A percentile compares a stretch with the other conserved stretches of the same genome.
Evolutionary conservation across 2,888 invertebrate genomes (phyloP).

Genomic region (Augochlorella aurata): DNA sequence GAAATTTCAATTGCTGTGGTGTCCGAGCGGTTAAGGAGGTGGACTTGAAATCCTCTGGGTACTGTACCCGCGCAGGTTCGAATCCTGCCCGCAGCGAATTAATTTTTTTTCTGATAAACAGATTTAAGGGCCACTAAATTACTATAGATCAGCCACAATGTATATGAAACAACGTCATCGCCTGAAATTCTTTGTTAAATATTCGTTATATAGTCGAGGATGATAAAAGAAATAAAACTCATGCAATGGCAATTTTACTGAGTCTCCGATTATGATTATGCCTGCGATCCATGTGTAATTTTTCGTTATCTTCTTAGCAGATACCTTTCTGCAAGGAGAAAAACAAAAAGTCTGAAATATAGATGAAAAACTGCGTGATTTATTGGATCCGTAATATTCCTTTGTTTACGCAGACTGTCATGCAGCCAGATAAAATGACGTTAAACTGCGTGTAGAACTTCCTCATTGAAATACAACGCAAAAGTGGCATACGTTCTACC

Average conservation of each 20-base stretch:
- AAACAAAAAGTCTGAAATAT: background rate
- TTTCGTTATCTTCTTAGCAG: no score
- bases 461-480: background rate
- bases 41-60: conserved; percentile 82
- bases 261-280: background rate
- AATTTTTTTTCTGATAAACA: conserved; percentile 50
- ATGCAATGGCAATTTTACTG: background rate
- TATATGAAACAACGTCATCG: background rate
- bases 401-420: background rate
- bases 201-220: background rate
- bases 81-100: conserved; percentile 81
- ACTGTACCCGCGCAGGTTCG: conserved; percentile 81
- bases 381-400: background rate
- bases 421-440: background rate
- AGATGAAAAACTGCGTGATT: background rate
- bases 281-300: no score
- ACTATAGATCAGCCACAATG: background rate
- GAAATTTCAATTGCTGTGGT: conserved; percentile 75
- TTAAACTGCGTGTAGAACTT: background rate
- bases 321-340: no score
- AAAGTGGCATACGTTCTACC: background rate
- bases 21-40: conserved; percentile 82
- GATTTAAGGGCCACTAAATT: background rate
- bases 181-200: background rate
- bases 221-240: background rate